These are phyloP conservation scores for Tolmerus cingulatus DNA, from an alignment of 2,888 invertebrate species.

Conservation along the genomic window DNA sequence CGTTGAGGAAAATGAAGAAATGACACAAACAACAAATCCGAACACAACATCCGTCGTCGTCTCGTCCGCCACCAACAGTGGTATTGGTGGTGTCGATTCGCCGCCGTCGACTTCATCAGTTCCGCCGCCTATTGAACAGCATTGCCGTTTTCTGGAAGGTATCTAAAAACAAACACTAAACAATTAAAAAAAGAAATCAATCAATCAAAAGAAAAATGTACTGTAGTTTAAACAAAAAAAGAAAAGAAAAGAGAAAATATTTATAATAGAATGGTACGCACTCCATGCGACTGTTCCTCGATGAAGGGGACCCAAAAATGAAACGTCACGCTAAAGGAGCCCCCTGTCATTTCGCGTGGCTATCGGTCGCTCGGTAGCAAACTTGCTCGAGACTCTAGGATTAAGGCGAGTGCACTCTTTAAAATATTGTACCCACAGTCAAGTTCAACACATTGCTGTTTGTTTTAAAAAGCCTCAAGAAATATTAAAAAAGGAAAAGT, in stretches of 20 bases:
- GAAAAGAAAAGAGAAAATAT: too few relatives aligned
- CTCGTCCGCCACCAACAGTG: slow-evolving; percentile 48
- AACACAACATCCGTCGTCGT: slow-evolving; percentile 28
- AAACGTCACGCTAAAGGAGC: slow-evolving; percentile 18
- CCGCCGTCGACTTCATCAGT: slow-evolving; percentile 52
- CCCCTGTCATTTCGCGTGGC: background rate
- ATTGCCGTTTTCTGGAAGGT: slow-evolving; percentile 63
- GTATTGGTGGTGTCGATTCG: slow-evolving; percentile 21
- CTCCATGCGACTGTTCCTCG: slow-evolving; percentile 20
- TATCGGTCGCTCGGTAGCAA: slow-evolving; percentile 19
- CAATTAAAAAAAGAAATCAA: slow-evolving; percentile 33
- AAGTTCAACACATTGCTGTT: background rate
- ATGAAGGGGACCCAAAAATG: background rate
- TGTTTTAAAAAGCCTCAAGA: background rate
- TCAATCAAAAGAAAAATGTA: slow-evolving; percentile 46
- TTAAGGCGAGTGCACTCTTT: slow-evolving; percentile 46
- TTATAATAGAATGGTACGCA: slow-evolving; percentile 28
- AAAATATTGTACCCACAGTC: background rate
- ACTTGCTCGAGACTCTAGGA: slow-evolving; percentile 52
- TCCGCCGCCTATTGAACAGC: slow-evolving; percentile 58
- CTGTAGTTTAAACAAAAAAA: slow-evolving; percentile 43
- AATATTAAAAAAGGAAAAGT: background rate
- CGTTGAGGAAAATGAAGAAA: slow-evolving; percentile 39
- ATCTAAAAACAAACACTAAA: slow-evolving; percentile 54
- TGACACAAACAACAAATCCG: slow-evolving; percentile 19